Percentiles rank a stretch among this genome's conserved stretches.
These are phyloP conservation scores for Agrochola circellaris DNA, from an alignment of 2,888 invertebrate genomes.

Conservation along the genomic window DNA sequence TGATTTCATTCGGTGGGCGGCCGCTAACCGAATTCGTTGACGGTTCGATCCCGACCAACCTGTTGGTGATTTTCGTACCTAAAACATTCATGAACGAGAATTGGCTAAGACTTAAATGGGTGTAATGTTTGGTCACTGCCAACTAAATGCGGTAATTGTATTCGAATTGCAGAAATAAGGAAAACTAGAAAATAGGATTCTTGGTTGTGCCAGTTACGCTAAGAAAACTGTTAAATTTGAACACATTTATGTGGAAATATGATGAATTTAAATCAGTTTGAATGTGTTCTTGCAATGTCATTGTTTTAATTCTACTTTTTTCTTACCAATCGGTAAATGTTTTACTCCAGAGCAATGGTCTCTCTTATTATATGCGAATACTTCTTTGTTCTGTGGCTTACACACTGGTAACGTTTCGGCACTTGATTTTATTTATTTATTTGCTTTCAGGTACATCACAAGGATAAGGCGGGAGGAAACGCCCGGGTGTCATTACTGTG, in stretches of 20 bases:
- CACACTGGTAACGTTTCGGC: not conserved
- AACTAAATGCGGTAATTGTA: not conserved
- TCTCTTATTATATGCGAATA: not conserved
- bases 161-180: not conserved
- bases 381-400: no score
- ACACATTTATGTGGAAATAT: not conserved
- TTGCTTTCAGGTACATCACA: no score
- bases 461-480: no score
- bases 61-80: constrained; percentile 46
- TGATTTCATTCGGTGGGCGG: constrained; percentile 45
- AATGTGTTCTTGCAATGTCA: not conserved
- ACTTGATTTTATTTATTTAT: not conserved
- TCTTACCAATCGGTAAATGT: not conserved
- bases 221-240: not conserved
- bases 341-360: not conserved
- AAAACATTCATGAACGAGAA: constrained; percentile 13
- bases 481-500: no score
- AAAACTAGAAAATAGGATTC: not conserved
- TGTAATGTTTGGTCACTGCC: not conserved
- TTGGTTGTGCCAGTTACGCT: not conserved
- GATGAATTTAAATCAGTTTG: not conserved
- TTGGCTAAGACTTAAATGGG: not conserved
- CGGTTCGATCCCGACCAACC: constrained; percentile 24
- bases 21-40: constrained; percentile 22
- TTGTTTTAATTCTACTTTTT: no score